Percentiles rank a stretch among this genome's conserved stretches.
Conservation (phyloP, 2,113 vertebrate genomes). For the Oreochromis tanganicae region DNA sequence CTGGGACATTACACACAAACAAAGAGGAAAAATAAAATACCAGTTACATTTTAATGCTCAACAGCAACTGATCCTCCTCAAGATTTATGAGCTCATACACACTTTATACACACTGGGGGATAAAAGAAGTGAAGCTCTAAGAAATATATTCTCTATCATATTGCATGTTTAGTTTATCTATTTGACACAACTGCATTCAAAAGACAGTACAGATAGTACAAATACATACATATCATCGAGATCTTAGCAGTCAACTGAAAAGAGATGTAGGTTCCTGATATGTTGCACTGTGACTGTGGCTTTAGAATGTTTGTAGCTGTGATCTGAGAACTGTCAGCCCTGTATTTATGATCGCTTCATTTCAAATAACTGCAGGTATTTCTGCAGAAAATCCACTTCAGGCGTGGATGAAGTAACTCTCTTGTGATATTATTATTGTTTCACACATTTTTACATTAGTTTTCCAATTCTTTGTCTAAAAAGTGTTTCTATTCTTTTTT, state of each 20-base stretch:
- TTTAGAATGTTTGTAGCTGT: neutral
- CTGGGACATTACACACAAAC: neutral
- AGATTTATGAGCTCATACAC: neutral
- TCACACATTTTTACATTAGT: neutral
- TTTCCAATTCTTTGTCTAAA: neutral
- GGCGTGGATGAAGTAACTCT: neutral
- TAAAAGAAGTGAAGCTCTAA: neutral
- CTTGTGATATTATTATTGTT: neutral
- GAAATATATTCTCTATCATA: neutral
- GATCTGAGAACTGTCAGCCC: neutral
- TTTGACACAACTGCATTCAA: neutral
- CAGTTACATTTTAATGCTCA: neutral
- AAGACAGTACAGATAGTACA: neutral
- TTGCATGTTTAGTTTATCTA: neutral
- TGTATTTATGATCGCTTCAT: neutral
- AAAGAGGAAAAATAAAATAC: neutral
- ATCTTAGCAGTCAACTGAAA: neutral
- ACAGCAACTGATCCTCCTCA: neutral
- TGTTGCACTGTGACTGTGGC: neutral
- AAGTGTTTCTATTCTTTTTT: neutral
- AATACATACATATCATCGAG: neutral
- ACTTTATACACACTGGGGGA: neutral
- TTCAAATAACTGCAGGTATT: neutral
- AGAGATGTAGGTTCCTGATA: neutral
- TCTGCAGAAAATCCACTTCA: neutral